Conservation (phyloP, 2,888 invertebrate genomes). For the Nemotelus pantherinus region DNA sequence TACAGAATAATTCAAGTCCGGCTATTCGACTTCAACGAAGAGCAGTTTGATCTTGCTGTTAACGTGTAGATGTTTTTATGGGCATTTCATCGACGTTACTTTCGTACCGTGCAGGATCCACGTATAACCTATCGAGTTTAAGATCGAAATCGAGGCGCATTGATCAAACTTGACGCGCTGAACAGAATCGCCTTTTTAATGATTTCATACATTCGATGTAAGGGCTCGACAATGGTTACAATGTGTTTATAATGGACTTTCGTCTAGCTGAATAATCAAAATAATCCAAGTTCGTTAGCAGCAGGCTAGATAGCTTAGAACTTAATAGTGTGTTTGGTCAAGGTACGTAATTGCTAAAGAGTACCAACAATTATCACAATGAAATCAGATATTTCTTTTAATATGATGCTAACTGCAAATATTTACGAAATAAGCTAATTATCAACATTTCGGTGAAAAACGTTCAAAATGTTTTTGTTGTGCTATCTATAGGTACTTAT, state of each 20-base stretch:
- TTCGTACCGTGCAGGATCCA: constrained; percentile 23
- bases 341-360: too few relatives aligned
- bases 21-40: constrained; percentile 21
- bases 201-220: constrained; percentile 18
- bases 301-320: not conserved
- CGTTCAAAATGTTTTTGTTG: too few relatives aligned
- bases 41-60: constrained; percentile 37
- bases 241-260: constrained; percentile 30
- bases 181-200: constrained; percentile 34
- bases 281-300: constrained; percentile 2
- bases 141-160: constrained; percentile 39
- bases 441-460: too few relatives aligned
- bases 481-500: too few relatives aligned
- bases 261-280: not conserved
- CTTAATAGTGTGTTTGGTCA: not conserved
- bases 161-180: constrained; percentile 38
- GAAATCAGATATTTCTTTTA: too few relatives aligned
- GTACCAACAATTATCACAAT: too few relatives aligned
- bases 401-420: too few relatives aligned
- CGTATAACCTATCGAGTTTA: constrained; percentile 26
- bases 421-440: too few relatives aligned
- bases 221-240: constrained; percentile 15
- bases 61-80: constrained; percentile 43
- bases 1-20: constrained; percentile 43
- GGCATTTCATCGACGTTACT: constrained; percentile 39